Evolutionary conservation across 2,888 invertebrate species (phyloP), one percentile per base, ranked within the genome.

Genomic region (Troilus luridus): DNA sequence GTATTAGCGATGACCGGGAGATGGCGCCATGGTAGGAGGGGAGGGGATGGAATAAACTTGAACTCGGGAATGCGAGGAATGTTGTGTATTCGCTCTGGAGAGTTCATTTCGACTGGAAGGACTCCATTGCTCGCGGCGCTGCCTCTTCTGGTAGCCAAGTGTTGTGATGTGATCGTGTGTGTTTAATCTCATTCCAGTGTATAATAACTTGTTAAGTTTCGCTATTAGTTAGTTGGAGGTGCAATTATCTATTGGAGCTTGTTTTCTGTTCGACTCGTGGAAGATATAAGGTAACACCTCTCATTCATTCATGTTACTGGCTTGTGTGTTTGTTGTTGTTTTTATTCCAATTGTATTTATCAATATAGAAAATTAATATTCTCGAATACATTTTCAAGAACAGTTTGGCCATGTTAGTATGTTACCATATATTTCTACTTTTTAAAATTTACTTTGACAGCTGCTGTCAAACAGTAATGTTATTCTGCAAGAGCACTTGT

Each of bases 101-200:
- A 58, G 85, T 85, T 85, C 85, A 85, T 58, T 77, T 41, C 27
- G 41, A 1, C 72, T 77, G 72, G 72, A 77, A 27, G 41, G 85
- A 58, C 85, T 56, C 85, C 85, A 85, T 85, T 85, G 85, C 56
- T 58, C 85, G 85, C 11, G 56, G 14, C 85, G 85, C 85, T 85
- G 56, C 85, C 85, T 56, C n/a, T 10, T 85, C 85, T 56, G 85
- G 72, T 77, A 56, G 85, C 56, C 1, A 54, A 85, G 85, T 85
- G 85, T 12, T 85, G 85, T 85, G 85, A 85, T 85, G 85, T 85
- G 85, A 85, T n/a, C 85, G 85, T 85, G 85, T 85, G 85, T 85
- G 85, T 56, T 85, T 85, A 85, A 21, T 56, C 10, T 56, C n/a
- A n/a, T 85, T 85, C 12, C 8, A 85, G 85, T 85, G 85, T 85